phyloP scores from a whole-genome alignment of 2,113 vertebrate genomes.

The Scolopax mira region DNA sequence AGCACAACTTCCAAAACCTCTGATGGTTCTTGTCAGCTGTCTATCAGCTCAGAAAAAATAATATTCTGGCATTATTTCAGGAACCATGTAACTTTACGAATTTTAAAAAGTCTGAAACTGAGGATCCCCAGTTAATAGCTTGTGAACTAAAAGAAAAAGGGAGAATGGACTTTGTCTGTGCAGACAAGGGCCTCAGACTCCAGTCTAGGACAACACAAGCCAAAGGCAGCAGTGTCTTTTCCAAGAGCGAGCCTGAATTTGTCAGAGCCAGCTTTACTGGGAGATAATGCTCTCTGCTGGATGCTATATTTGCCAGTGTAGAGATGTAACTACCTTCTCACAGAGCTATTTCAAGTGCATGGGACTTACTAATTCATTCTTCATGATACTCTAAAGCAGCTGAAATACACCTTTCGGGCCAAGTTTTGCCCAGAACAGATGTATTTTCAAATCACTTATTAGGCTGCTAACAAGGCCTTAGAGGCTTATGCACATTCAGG shows the following conservation, averaged over 20 bases:
- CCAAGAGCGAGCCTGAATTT: background rate
- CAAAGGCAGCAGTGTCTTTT: background rate
- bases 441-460: conserved; percentile 54
- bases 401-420: conserved; percentile 45
- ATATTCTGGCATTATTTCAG: background rate
- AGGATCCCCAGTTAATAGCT: background rate
- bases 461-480: conserved; percentile 25
- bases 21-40: background rate
- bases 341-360: background rate
- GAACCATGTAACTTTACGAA: background rate
- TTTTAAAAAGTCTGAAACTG: background rate
- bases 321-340: background rate
- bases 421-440: conserved; percentile 46
- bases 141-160: background rate
- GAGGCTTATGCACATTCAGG: conserved; percentile 21
- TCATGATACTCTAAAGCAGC: background rate
- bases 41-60: background rate
- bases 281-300: background rate
- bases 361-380: conserved; percentile 9
- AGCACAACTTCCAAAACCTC: background rate
- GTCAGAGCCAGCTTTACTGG: background rate
- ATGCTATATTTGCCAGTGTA: background rate
- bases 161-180: accelerated
- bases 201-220: background rate
- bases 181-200: background rate